Evolutionary conservation across 2,888 invertebrate species (phyloP).

Genomic region (Pediacus dermestoides): DNA sequence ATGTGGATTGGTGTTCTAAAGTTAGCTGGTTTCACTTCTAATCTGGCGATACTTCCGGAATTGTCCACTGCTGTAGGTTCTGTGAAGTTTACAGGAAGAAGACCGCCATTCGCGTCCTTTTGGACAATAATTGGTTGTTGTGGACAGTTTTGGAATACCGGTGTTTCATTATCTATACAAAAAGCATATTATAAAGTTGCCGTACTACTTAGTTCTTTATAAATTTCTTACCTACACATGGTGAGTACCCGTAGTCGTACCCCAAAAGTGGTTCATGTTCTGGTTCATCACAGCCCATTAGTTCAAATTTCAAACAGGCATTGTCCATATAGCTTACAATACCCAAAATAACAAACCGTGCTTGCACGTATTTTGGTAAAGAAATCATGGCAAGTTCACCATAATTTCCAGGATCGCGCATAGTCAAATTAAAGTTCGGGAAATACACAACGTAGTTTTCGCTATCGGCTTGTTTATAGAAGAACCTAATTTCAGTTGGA

Average conservation of each 20-base stretch:
- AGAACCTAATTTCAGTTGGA: constrained; percentile 94
- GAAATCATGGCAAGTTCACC: constrained; percentile 96
- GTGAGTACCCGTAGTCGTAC: constrained; percentile 89
- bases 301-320: constrained; percentile 91
- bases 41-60: constrained; percentile 88
- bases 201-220: constrained; percentile 5
- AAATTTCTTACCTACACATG: constrained; percentile 71
- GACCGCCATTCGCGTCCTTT: constrained; percentile 84
- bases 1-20: constrained; percentile 85
- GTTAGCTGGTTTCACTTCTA: constrained; percentile 88
- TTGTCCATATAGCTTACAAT: constrained; percentile 97
- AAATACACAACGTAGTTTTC: constrained; percentile 97
- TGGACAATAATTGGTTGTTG: constrained; percentile 87
- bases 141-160: constrained; percentile 94
- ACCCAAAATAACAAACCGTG: constrained; percentile 86
- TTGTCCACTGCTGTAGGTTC: constrained; percentile 94
- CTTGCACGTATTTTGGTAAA: constrained; percentile 88
- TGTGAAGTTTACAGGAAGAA: constrained; percentile 86
- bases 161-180: constrained; percentile 84
- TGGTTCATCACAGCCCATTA: constrained; percentile 94
- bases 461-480: constrained; percentile 90
- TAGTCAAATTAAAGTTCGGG: constrained; percentile 92
- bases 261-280: constrained; percentile 78
- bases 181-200: constrained; percentile 7
- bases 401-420: constrained; percentile 94